Evolutionary conservation across 2,888 invertebrate genomes (phyloP), one percentile per base, ranked within the genome.

Genomic region (Clunio marinus): DNA sequence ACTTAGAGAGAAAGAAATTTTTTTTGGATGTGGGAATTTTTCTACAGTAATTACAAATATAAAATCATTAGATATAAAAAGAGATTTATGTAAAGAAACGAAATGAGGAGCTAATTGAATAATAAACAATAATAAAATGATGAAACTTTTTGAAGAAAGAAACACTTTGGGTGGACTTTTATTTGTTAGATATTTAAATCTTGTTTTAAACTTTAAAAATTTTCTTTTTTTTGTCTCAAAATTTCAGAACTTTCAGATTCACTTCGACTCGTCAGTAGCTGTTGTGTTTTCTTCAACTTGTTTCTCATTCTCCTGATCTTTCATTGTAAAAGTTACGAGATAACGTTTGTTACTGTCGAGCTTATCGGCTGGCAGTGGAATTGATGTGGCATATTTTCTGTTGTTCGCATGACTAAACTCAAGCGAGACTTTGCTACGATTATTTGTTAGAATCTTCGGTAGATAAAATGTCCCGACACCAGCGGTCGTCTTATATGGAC

Each of bases 311-410:
- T 72, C 73, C 28, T 78, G 73, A 63, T 91, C 91, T 77, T 91
- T 91, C 2, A 95, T 92, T 28, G 93, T 93, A 76, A 95, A 93
- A 62, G 93, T 94, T 70, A 95, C 93, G 77, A 92, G 93, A 80
- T 94, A 95, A 75, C 91, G 84, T 79, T 93, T 94, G 76, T 89
- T 91, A 75, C 89, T 90, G 77, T 94, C 93, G 73, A 94, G 80
- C 76, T 86, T 87, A 75, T 93, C 91, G 20, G 93, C 88, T 66
- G 94, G 94, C 77, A 94, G 82, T 73, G 92, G 88, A 75, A 93
- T 93, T 8, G 51, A 45, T 45, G 66, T 66, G 32, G 46, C 46
- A 72, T 93, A 83, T 77, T 92, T 91, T 75, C 89, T 89, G 75
- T 90, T 91, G 68, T 86, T 86, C 46, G 93, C 93, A 73, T 92